These are phyloP conservation scores for Hycleus cichorii DNA, from an alignment of 1,140 invertebrate species.

Conservation along the genomic window DNA sequence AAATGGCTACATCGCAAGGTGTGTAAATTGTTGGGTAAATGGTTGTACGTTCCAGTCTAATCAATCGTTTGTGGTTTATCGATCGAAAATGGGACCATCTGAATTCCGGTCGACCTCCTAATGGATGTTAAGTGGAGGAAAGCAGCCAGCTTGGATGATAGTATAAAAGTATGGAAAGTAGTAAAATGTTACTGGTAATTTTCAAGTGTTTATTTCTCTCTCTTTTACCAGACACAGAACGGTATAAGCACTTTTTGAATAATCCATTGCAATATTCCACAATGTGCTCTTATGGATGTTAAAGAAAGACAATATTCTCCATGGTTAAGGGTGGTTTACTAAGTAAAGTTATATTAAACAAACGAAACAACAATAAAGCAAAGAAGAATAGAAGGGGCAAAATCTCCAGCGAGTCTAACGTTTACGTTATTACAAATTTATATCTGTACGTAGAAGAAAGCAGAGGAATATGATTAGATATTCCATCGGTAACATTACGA, in stretches of 20 bases:
- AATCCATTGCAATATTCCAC: conserved; percentile 23
- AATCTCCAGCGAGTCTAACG: conserved; percentile 15
- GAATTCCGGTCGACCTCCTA: conserved; percentile 4
- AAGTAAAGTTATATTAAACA: conserved; percentile 17
- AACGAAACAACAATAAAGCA: conserved; percentile 19
- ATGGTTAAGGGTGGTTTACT: conserved; percentile 2
- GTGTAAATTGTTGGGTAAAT: too few relatives aligned
- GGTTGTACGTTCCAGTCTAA: too few relatives aligned
- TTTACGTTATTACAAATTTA: conserved; percentile 25
- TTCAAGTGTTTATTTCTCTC: conserved; percentile 4
- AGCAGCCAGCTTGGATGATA: conserved; percentile 1
- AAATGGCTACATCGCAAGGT: too few relatives aligned
- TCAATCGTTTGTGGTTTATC: too few relatives aligned
- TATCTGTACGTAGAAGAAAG: conserved; percentile 6
- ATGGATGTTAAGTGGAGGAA: conserved; percentile 9
- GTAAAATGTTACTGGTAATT: conserved; percentile 11
- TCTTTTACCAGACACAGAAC: not conserved
- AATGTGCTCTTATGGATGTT: conserved; percentile 9
- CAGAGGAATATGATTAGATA: conserved; percentile 18
- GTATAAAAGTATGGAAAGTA: conserved; percentile 6
- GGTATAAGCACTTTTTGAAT: conserved; percentile 22
- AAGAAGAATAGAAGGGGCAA: not conserved
- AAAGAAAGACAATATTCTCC: conserved; percentile 22
- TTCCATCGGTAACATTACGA: conserved; percentile 12
- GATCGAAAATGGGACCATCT: conserved; percentile 4